Percentiles rank a stretch among this genome's conserved stretches.
Evolutionary conservation across 2,113 vertebrate species (phyloP).

Genomic region (Herpetotheres cachinnans): DNA sequence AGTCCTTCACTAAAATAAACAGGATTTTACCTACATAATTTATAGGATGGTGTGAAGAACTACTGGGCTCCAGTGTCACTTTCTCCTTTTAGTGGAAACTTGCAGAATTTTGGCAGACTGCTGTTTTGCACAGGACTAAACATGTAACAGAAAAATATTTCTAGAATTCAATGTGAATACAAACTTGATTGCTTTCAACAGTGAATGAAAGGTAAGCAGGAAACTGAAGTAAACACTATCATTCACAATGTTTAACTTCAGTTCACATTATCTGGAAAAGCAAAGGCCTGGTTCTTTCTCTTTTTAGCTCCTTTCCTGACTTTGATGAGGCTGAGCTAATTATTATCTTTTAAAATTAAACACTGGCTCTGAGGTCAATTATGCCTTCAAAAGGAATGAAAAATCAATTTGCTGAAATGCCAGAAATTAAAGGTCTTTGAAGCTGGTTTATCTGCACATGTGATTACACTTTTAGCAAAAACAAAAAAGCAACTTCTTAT

Average conservation of each 20-base stretch:
- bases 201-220: background rate
- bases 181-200: background rate
- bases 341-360: constrained; percentile 42
- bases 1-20: background rate
- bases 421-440: constrained; percentile 47
- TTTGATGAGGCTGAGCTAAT: background rate
- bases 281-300: background rate
- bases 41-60: background rate
- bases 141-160: background rate
- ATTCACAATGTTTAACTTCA: background rate
- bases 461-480: background rate
- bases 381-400: constrained; percentile 50
- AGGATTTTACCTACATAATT: background rate
- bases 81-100: background rate
- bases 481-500: background rate
- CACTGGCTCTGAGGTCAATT: constrained; percentile 35
- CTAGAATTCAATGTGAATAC: background rate
- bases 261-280: background rate
- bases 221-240: background rate
- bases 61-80: background rate
- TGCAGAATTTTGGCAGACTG: background rate
- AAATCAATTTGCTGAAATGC: constrained; percentile 52
- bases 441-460: constrained; percentile 7
- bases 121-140: background rate
- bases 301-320: background rate